Evolutionary conservation across 2,888 invertebrate genomes (phyloP), one percentile per base, ranked within the genome.

Genomic region (Coecobrya sp.): DNA sequence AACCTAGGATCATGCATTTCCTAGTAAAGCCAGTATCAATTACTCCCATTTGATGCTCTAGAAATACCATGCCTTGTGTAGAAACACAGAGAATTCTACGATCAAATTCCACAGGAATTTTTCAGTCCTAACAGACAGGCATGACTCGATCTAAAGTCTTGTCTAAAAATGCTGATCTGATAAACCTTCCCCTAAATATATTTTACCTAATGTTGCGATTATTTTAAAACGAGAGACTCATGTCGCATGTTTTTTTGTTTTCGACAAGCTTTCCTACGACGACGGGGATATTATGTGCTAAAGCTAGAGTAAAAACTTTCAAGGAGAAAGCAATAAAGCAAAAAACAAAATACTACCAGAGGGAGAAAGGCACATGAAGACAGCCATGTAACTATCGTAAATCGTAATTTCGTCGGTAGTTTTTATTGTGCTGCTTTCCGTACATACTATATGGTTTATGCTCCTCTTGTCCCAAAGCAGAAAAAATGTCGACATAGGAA

Each of bases 401-500:
- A 85, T 85, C 85, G 85, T 65, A 85, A 85, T 85, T 85, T 85
- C 16, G 59, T 65, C 36, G 45, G 65, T 85, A 65, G 85, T 85
- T 65, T 85, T 82, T 82, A 81, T 81, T 81, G 45, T 62, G 52
- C 49, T 59, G 55, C 30, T 86, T 55, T 59, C 10, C 36, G 52
- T 49, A 36, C 49, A 52, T 27, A 59, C 10, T 65, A 11, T 65
- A 55, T 85, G 45, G 8, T 85, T 62, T 62, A 65, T 62, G 85
- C 16, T 25, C 22, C 65, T 65, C 42, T 73, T 30, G 62, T 82
- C 82, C 84, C 42, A 76, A 59, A 79, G 81, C 81, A 81, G 76
- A 76, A 27, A 89, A 89, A 89, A 89, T 89, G 89, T 89, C 89
- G 89, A 89, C 89, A 89, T 82, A 89, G 89, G 89, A 89, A 89